phyloP scores from a whole-genome alignment of 1,140 invertebrate species.

The Mercenaria mercenaria region DNA sequence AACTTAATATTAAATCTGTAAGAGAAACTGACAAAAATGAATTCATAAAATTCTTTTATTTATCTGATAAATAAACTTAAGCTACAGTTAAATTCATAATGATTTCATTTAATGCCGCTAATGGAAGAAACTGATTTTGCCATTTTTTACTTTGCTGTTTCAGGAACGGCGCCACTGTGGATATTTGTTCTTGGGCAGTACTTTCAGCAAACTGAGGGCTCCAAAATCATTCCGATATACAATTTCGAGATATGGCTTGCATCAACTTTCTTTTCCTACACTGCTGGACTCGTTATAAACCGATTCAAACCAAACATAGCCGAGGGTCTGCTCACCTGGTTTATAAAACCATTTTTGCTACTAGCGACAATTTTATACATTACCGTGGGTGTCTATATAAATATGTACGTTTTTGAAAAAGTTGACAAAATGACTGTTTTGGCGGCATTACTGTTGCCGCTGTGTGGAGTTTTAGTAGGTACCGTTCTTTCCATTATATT shows the following conservation, averaged over 20 bases:
- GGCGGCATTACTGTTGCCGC: conserved; percentile 79
- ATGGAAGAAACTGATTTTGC: too few relatives aligned
- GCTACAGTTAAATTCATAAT: too few relatives aligned
- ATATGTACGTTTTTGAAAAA: conserved; percentile 84
- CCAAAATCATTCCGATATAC: conserved; percentile 80
- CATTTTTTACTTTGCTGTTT: conserved; percentile 49
- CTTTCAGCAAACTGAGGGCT: conserved; percentile 73
- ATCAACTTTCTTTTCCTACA: conserved; percentile 80
- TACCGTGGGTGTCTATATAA: conserved; percentile 85
- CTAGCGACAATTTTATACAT: conserved; percentile 83
- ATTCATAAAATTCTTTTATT: too few relatives aligned
- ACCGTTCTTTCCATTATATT: conserved; percentile 74
- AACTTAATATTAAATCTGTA: too few relatives aligned
- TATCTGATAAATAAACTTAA: too few relatives aligned
- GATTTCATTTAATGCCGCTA: too few relatives aligned
- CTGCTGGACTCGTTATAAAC: conserved; percentile 80
- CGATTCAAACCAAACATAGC: conserved; percentile 78
- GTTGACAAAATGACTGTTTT: conserved; percentile 77
- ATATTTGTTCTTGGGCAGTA: conserved; percentile 84
- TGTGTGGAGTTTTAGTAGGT: conserved; percentile 79
- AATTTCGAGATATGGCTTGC: conserved; percentile 84
- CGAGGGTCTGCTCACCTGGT: conserved; percentile 82
- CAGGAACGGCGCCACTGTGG: conserved; percentile 83
- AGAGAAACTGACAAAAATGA: too few relatives aligned
- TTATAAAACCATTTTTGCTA: conserved; percentile 83